Evolutionary conservation across 2,888 invertebrate species (phyloP).

Genomic region (Dasysyrphus albostriatus): DNA sequence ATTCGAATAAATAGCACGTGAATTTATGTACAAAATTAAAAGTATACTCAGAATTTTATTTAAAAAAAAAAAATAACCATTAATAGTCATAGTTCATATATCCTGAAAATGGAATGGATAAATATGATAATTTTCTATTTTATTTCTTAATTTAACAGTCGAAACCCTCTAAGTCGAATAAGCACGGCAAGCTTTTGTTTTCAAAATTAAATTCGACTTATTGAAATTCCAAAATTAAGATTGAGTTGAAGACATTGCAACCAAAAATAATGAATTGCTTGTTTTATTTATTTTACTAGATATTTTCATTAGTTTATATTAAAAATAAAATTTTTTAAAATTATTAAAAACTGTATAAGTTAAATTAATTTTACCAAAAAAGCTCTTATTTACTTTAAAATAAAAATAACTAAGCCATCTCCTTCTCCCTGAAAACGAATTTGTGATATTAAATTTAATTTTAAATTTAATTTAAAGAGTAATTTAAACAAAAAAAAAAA

Average conservation of each 20-base stretch:
- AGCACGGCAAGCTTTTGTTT: constrained; percentile 5
- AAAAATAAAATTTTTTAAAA: neutral
- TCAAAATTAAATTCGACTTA: constrained; percentile 14
- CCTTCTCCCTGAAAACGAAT: neutral
- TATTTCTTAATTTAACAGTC: neutral
- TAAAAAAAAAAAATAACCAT: neutral
- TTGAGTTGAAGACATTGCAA: constrained; percentile 18
- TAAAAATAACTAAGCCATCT: constrained; percentile 15
- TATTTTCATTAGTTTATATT: neutral
- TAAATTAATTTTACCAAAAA: neutral
- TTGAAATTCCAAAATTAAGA: neutral
- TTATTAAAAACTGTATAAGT: neutral
- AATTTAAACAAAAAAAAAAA: neutral
- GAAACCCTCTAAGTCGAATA: neutral
- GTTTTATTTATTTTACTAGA: too few species aligned
- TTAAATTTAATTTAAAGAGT: neutral
- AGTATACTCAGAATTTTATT: neutral
- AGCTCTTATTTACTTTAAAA: neutral
- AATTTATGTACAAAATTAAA: neutral
- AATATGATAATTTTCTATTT: neutral
- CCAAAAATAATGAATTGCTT: neutral
- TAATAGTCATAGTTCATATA: neutral
- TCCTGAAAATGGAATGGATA: neutral
- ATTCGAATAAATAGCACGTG: neutral
- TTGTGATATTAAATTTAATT: neutral